A percentile compares a stretch with the other conserved stretches of the same genome.
These are phyloP conservation scores for Premnoplex brunnescens DNA, from an alignment of 2,797 vertebrate genomes.

Conservation along the genomic window DNA sequence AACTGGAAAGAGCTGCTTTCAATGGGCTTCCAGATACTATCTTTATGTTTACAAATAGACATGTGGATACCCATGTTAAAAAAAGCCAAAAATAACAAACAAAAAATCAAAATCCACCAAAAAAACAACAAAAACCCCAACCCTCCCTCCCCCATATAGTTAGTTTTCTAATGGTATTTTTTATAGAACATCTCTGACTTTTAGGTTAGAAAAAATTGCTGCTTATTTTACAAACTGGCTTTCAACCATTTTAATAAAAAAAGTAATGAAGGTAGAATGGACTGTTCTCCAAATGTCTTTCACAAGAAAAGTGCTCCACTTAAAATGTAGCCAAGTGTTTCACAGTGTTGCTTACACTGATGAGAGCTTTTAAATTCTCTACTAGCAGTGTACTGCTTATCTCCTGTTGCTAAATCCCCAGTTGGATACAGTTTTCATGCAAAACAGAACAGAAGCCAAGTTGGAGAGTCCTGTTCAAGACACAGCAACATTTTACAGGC, in stretches of 20 bases:
- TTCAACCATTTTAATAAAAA: neutral
- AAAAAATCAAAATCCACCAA: neutral
- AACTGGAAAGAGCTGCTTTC: neutral
- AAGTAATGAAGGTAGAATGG: rapidly evolving
- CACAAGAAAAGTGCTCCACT: neutral
- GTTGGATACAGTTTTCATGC: neutral
- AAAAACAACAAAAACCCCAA: neutral
- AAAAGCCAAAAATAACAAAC: neutral
- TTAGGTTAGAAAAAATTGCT: neutral
- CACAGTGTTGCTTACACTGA: neutral
- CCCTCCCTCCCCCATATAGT: neutral
- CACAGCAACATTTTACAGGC: neutral
- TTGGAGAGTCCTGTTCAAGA: neutral
- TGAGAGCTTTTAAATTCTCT: neutral
- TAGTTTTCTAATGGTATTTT: neutral
- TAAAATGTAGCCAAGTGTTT: neutral
- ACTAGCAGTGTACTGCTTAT: neutral
- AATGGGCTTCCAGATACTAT: neutral
- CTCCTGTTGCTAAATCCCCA: neutral
- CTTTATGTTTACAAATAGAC: neutral
- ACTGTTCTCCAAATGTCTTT: neutral
- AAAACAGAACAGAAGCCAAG: neutral
- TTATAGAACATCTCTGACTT: neutral
- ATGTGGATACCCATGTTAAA: neutral
- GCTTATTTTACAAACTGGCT: neutral